Percentiles rank a stretch among this genome's conserved stretches.
Conservation (phyloP, 92 coral and sea anemone genomes). For the Blastomussa wellsi region DNA sequence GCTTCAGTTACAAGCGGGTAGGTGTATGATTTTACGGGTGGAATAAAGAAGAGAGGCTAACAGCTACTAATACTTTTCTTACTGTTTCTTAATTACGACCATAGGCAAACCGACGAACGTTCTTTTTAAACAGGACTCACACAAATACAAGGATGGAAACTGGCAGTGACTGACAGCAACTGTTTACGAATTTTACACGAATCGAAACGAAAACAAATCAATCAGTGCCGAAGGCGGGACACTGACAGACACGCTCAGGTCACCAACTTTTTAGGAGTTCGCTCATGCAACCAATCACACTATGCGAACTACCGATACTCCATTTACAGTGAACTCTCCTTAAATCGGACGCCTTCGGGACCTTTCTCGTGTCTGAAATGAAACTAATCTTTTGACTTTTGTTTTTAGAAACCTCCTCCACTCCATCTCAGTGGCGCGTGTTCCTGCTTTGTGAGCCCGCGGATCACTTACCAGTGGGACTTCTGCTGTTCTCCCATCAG, state of each 20-base stretch:
- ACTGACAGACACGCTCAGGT: neutral
- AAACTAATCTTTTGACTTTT: neutral
- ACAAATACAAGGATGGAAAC: neutral
- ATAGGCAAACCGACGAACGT: neutral
- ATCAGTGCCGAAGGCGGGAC: no score
- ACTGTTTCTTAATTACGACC: neutral
- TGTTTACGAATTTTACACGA: neutral
- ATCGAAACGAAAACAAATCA: no score
- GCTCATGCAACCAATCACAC: neutral
- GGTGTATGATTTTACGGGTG: slow-evolving; percentile 1
- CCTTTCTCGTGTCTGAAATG: neutral
- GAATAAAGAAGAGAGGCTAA: neutral
- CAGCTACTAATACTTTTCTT: neutral
- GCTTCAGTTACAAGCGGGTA: slow-evolving; percentile 91
- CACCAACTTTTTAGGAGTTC: neutral
- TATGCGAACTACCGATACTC: neutral
- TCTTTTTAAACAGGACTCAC: neutral
- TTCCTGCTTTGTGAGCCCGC: slow-evolving; percentile 85
- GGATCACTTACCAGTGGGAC: slow-evolving; percentile 76
- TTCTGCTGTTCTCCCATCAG: slow-evolving; percentile 88
- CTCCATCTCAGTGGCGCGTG: slow-evolving; percentile 89
- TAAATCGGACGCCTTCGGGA: no score
- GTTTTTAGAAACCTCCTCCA: slow-evolving; percentile 60
- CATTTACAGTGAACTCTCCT: no score
- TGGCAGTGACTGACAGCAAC: neutral